Conservation (phyloP, 2,797 vertebrate genomes). For the Pantherophis vulpinus region DNA sequence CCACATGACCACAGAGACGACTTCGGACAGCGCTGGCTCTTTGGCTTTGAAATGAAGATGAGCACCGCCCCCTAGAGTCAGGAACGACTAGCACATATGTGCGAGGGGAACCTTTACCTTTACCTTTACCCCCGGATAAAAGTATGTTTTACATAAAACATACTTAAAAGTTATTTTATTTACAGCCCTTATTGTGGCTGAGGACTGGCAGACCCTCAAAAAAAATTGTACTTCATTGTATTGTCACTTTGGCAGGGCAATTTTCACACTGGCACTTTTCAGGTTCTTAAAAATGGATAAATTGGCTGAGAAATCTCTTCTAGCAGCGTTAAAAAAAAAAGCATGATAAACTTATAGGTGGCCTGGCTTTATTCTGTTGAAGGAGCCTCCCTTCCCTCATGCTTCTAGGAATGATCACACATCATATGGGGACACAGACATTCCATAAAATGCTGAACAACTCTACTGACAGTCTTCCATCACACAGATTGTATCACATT, state of each 20-base stretch:
- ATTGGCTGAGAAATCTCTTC: background rate
- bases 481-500: background rate
- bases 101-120: no score
- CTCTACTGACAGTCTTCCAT: background rate
- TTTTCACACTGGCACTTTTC: background rate
- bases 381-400: background rate
- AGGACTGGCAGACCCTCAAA: background rate
- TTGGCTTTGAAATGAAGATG: no score
- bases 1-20: no score
- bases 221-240: background rate
- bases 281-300: background rate
- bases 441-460: background rate
- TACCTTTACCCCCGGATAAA: background rate
- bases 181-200: background rate
- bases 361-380: background rate
- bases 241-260: background rate
- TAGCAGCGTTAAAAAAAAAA: background rate
- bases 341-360: background rate
- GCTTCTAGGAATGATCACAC: background rate
- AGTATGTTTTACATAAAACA: background rate
- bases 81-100: no score
- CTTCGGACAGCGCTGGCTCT: no score
- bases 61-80: no score
- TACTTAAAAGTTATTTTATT: background rate
- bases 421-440: background rate